Conservation (phyloP, 2,113 vertebrate species). For the Lontra canadensis region DNA sequence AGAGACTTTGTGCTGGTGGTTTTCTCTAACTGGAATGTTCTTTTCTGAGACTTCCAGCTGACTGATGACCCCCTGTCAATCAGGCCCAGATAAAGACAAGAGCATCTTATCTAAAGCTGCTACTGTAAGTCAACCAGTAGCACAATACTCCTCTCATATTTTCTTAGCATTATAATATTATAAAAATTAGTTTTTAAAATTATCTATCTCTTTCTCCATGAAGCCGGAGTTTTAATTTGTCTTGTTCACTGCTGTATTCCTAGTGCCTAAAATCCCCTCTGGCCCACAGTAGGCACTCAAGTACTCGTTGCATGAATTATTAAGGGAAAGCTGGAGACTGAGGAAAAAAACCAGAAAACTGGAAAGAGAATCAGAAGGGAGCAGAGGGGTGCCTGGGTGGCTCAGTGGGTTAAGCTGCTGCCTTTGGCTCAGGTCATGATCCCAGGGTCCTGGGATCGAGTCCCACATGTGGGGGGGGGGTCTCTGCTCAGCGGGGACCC, state of each 20-base stretch:
- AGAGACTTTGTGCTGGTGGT: not conserved
- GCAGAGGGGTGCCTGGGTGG: not conserved
- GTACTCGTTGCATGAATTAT: slow-evolving; percentile 5
- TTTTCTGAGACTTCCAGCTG: slow-evolving; percentile 14
- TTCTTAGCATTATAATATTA: slow-evolving; percentile 21
- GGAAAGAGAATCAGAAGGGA: slow-evolving; percentile 54
- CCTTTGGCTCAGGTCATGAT: too few species aligned
- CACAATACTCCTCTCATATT: not conserved
- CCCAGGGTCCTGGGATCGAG: too few species aligned
- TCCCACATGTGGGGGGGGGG: too few species aligned
- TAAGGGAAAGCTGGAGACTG: not conserved
- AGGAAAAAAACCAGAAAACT: not conserved
- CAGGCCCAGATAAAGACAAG: slow-evolving; percentile 36
- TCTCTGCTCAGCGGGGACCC: too few species aligned
- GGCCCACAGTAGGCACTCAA: not conserved
- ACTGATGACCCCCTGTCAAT: not conserved
- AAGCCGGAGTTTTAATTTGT: slow-evolving; percentile 16
- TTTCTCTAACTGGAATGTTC: not conserved
- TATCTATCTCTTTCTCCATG: not conserved
- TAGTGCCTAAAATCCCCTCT: not conserved
- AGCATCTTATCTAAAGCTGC: not conserved
- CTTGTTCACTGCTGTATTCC: not conserved
- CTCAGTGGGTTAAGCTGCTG: too few species aligned
- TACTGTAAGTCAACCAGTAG: not conserved
- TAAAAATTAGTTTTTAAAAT: slow-evolving; percentile 36